Conservation (phyloP, 2,113 vertebrate genomes). For the Embiotoca jacksoni region DNA sequence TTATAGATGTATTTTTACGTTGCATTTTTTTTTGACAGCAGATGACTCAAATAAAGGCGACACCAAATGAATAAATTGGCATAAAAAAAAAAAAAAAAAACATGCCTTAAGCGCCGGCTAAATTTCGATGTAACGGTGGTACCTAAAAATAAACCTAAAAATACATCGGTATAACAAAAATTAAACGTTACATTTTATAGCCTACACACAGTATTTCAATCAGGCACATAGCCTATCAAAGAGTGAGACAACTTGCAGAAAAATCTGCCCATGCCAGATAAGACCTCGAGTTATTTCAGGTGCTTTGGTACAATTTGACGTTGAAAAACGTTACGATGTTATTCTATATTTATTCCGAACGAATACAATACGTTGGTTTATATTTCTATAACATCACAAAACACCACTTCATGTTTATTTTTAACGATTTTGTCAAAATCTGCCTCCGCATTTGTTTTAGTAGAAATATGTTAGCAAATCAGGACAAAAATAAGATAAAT, state of each 20-base stretch:
- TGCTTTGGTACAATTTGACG: neutral
- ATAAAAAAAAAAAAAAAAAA: neutral
- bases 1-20: neutral
- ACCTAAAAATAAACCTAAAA: neutral
- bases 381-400: neutral
- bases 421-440: neutral
- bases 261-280: no score
- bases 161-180: no score
- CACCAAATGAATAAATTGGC: neutral
- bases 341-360: no score
- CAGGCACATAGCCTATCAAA: no score
- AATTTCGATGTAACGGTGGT: neutral
- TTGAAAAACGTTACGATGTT: no score
- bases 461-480: neutral
- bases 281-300: neutral
- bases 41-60: neutral
- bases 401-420: neutral
- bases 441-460: neutral
- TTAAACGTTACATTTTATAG: no score
- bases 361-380: neutral
- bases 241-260: no score
- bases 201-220: no score
- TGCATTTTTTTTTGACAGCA: neutral
- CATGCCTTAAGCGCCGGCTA: neutral
- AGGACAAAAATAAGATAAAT: neutral